A percentile compares a stretch with the other conserved stretches of the same genome.
phyloP scores from a whole-genome alignment of 2,888 invertebrate species.

The Acrocyrtus sp. region DNA sequence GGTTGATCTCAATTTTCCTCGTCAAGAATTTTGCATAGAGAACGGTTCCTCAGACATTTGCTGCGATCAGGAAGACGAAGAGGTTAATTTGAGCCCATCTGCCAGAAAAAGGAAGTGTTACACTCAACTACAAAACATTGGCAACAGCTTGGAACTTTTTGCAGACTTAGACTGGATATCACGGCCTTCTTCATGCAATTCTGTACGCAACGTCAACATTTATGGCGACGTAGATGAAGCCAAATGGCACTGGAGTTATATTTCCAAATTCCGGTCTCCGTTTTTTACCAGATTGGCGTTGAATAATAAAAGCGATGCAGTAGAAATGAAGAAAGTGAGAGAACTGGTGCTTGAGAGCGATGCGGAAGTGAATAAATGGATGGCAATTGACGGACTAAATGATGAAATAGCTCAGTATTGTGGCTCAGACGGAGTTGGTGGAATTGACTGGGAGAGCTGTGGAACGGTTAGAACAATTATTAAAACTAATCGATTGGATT shows the following conservation, averaged over 20 bases:
- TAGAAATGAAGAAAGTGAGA: slow-evolving; percentile 11
- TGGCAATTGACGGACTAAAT: slow-evolving; percentile 20
- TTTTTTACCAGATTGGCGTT: slow-evolving; percentile 24
- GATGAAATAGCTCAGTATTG: slow-evolving; percentile 53
- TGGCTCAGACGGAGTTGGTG: slow-evolving; percentile 24
- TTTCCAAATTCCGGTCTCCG: slow-evolving; percentile 20
- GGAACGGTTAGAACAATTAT: slow-evolving; percentile 57
- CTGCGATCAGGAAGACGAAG: slow-evolving; percentile 28
- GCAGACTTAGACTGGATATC: slow-evolving; percentile 39
- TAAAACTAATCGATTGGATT: slow-evolving; percentile 44
- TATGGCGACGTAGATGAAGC: slow-evolving; percentile 39
- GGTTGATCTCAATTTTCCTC: slow-evolving; percentile 45
- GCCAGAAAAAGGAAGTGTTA: slow-evolving; percentile 17
- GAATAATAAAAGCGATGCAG: not conserved
- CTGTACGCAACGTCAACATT: slow-evolving; percentile 17
- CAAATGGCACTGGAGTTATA: slow-evolving; percentile 26
- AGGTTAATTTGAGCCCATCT: slow-evolving; percentile 15
- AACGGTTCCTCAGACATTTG: no score
- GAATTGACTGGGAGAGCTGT: slow-evolving; percentile 43
- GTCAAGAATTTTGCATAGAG: slow-evolving; percentile 1
- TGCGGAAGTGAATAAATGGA: slow-evolving; percentile 27
- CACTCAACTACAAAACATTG: slow-evolving; percentile 14
- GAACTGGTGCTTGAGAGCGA: slow-evolving; percentile 52
- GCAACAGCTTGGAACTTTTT: slow-evolving; percentile 20
- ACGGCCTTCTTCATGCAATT: slow-evolving; percentile 8